Evolutionary conservation across 2,113 vertebrate species (phyloP), one percentile per base, ranked within the genome.

Genomic region (Balaeniceps rex): DNA sequence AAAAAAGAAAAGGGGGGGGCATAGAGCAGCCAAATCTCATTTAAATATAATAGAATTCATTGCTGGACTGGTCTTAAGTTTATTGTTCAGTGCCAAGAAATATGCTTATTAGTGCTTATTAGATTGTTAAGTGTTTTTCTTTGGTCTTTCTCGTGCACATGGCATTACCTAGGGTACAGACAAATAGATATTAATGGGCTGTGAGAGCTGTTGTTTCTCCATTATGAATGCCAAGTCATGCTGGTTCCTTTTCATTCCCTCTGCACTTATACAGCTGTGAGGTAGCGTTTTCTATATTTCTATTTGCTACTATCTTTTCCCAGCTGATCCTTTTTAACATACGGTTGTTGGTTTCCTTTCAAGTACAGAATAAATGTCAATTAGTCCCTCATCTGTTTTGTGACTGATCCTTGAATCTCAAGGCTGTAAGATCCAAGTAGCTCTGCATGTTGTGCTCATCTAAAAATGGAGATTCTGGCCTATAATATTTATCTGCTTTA

Each of bases 361-460:
- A 92, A 89, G 81, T 63, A 91, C n/a, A 82, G 81, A 80, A 78
- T 70, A 93, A 91, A 91, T 83, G 55, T 78, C 83, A 83, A 90
- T 94, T 95, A 92, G 38, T 91, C 54, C 69, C 75, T 92, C 4
- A 2, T 65, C 76, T 88, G 33, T 72, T 94, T 93, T 80, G 54
- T 91, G 70, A 57, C 76, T 63, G 81, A 95, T 71, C 85, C 63
- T 90, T 33, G 60, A 65, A 78, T 74, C 80, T 83, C 66, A 10
- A 58, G 68, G n/a, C 26, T 34, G 29, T 38, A 58, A 91, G 93
- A 87, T 74, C 66, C 78, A 85, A 79, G 70, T 52, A 72, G 19
- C 28, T 83, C 29, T 80, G 57, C 7, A 1, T 6, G 5, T 44
- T 44, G 42, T 54, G 13, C 54, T 85, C 25, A 26, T 61, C 58